Evolutionary conservation across 2,888 invertebrate species (phyloP).

Genomic region (Exephanes ischioxanthus): DNA sequence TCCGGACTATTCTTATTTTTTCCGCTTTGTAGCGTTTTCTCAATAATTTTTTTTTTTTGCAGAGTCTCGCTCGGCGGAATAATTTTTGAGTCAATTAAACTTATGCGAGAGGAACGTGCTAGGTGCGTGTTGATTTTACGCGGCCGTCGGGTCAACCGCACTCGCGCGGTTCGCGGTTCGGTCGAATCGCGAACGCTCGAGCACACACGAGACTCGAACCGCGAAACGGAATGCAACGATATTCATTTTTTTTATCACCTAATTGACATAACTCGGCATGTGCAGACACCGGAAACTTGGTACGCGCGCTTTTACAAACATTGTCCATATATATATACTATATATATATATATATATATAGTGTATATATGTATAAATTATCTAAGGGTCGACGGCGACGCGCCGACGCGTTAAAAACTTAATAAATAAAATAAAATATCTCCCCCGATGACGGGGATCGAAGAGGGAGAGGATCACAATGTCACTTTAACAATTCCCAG

Average conservation of each 20-base stretch:
- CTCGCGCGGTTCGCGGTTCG: not conserved
- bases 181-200: not conserved
- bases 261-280: conserved; percentile 65
- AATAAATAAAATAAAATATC: conserved; percentile 66
- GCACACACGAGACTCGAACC: conserved; percentile 13
- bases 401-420: conserved; percentile 49
- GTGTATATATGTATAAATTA: conserved; percentile 41
- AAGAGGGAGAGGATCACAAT: conserved; percentile 64
- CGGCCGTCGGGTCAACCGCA: not conserved
- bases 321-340: conserved; percentile 17
- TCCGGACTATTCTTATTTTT: not conserved
- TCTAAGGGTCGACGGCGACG: conserved; percentile 38
- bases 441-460: conserved; percentile 36
- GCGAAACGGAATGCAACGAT: conserved; percentile 53
- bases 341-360: conserved; percentile 28
- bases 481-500: conserved; percentile 64
- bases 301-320: conserved; percentile 52
- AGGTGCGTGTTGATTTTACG: conserved; percentile 9
- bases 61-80: not conserved
- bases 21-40: no score
- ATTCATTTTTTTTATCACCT: conserved; percentile 60
- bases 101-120: conserved; percentile 24
- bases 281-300: conserved; percentile 41
- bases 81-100: conserved; percentile 15
- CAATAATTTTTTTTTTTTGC: not conserved